Conservation (phyloP, 1,140 invertebrate genomes). For the Rhyzopertha dominica region DNA sequence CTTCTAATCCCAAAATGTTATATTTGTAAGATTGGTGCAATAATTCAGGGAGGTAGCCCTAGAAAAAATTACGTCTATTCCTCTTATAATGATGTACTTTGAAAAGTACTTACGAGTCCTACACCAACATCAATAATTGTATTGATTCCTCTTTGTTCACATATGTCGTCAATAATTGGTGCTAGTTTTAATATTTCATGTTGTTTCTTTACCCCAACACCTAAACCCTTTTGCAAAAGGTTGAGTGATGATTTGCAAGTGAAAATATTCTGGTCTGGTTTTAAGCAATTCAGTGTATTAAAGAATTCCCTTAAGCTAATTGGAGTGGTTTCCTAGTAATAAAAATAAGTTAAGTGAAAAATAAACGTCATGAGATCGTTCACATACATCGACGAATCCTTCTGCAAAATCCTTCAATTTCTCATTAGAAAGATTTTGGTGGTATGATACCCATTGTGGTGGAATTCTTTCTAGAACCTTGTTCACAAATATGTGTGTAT, state of each 20-base stretch:
- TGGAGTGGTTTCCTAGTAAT: constrained; percentile 44
- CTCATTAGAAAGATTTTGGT: constrained; percentile 45
- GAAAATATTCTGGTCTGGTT: no score
- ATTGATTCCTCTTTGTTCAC: constrained; percentile 47
- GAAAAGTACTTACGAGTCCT: constrained; percentile 57
- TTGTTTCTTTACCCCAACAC: constrained; percentile 61
- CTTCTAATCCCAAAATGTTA: constrained; percentile 70
- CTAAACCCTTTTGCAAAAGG: no score
- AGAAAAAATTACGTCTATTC: constrained; percentile 22
- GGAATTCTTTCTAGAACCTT: constrained; percentile 53
- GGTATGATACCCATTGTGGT: constrained; percentile 48
- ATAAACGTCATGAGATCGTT: background rate
- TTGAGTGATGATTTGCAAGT: no score
- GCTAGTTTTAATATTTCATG: constrained; percentile 63
- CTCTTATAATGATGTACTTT: constrained; percentile 2
- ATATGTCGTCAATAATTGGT: constrained; percentile 53
- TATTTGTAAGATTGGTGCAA: constrained; percentile 59
- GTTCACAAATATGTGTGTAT: constrained; percentile 59
- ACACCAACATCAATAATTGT: constrained; percentile 77
- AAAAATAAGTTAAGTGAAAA: no score
- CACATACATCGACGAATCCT: constrained; percentile 26
- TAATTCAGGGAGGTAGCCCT: constrained; percentile 73
- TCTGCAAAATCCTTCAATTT: constrained; percentile 47
- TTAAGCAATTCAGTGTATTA: constrained; percentile 32
- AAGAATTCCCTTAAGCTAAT: constrained; percentile 46